Percentiles rank a stretch among this genome's conserved stretches.
Conservation (phyloP, 2,797 vertebrate species). For the Fistularia commersonii region DNA sequence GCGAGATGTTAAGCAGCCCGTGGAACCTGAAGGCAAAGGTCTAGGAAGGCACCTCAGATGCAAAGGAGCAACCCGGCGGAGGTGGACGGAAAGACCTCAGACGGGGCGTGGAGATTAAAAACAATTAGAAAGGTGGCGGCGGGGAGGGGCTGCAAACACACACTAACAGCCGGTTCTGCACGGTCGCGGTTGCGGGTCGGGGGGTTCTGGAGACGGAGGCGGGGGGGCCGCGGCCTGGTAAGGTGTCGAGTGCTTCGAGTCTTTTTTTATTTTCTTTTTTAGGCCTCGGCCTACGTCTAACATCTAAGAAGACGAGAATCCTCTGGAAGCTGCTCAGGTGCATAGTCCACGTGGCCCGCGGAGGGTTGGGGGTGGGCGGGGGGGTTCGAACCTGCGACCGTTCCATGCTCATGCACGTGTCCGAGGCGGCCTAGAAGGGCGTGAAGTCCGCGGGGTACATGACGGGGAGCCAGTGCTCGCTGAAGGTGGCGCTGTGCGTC, state of each 20-base stretch:
- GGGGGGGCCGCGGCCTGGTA: not conserved
- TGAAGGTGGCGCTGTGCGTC: conserved; percentile 89
- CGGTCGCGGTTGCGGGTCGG: too few species aligned
- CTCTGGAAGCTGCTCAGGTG: conserved; percentile 38
- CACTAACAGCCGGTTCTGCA: too few species aligned
- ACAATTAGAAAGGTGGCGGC: too few species aligned
- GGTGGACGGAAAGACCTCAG: too few species aligned
- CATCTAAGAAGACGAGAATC: conserved; percentile 11
- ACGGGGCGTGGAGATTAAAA: too few species aligned
- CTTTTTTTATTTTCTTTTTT: conserved; percentile 22
- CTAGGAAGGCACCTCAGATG: too few species aligned
- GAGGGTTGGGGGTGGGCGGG: conserved; percentile 19
- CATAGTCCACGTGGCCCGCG: conserved; percentile 52
- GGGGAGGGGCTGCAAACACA: too few species aligned
- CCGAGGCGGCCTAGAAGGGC: conserved; percentile 80
- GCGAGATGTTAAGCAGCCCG: too few species aligned
- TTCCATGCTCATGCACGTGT: conserved; percentile 28
- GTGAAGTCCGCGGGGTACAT: conserved; percentile 93
- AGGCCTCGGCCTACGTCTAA: conserved; percentile 18
- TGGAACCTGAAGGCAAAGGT: too few species aligned
- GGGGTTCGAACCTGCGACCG: conserved; percentile 7
- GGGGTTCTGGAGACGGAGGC: too few species aligned
- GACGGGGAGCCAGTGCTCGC: conserved; percentile 94
- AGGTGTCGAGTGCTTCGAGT: conserved; percentile 4
- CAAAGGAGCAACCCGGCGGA: too few species aligned